phyloP scores from a whole-genome alignment of 1,140 invertebrate species.

The Aporrectodea caliginosa region DNA sequence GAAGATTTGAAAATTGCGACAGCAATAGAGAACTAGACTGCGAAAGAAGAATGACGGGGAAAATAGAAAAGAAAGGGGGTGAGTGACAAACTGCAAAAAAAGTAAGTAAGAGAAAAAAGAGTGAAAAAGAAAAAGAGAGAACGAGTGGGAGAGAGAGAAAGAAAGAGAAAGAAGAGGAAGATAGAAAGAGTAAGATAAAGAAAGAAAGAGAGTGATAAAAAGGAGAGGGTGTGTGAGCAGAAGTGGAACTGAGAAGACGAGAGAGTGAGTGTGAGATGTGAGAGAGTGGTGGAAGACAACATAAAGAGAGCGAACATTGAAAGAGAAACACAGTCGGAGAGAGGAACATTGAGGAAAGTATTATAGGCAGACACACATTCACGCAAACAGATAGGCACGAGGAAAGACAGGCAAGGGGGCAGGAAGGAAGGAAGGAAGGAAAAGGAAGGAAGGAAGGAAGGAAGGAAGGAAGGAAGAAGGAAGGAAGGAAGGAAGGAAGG shows the following conservation, averaged over 20 bases:
- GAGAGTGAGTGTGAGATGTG: background rate
- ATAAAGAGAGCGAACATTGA: background rate
- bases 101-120: background rate
- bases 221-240: background rate
- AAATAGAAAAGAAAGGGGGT: background rate
- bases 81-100: background rate
- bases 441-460: background rate
- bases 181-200: background rate
- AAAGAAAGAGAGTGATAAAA: background rate
- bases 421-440: background rate
- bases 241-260: background rate
- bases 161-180: background rate
- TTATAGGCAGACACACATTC: background rate
- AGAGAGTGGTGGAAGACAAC: background rate
- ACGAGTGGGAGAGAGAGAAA: background rate
- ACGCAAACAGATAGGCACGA: no score
- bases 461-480: background rate
- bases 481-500: background rate
- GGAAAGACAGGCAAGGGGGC: no score
- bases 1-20: background rate
- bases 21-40: background rate
- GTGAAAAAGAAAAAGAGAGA: background rate
- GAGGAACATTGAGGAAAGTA: background rate
- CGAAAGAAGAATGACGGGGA: background rate
- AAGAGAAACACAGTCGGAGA: background rate